Base-by-base conservation (phyloP, 2,888 invertebrate genomes). In the Beris morrisii region DNA sequence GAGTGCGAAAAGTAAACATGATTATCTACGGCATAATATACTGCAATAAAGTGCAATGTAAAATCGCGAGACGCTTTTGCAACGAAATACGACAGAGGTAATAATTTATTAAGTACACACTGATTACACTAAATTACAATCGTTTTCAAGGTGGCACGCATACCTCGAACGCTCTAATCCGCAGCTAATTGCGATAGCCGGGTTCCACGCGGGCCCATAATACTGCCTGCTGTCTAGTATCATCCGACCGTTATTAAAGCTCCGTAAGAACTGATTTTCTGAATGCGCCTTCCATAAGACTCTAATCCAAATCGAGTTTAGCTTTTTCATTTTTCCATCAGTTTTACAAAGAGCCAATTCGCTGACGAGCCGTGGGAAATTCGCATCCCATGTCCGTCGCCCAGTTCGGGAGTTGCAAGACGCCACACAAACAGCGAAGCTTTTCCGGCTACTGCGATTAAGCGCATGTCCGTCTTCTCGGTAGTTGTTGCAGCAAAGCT, bases 291-390 rank as follows among this genome's bases (percentile, higher is more conserved):
- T 9, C 7, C 7, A 38, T 3, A 38, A 38, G 38, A 38, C 38
- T 5, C 9, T 38, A 38, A 9, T 38, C 38, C 38, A 38, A 9
- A 38, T 9, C 7, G 38, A 38, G 38, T 3, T 38, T 22, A 22
- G 22, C 22, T 22, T 22, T 38, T 50, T 38, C 61, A 13, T 2
- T 50, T 32, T 61, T 52, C 61, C 61, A 38, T 11, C 5, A 9
- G 50, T 50, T 61, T 61, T 15, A 43, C 61, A 38, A 38, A 61
- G 50, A 46, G 61, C 61, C 50, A 50, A 61, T 61, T 61, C 61
- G 61, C n/a, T 50, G n/a, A 61, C n/a, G 50, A 50, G 9, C 38
- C 61, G 61, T 52, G 61, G 38, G 61, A 50, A 32, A 12, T 38
- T 38, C 7, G 31, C 50, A 43, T 61, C 50, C 61, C 52, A 52